phyloP scores from a whole-genome alignment of 2,888 invertebrate genomes.

The Clitarchus hookeri region DNA sequence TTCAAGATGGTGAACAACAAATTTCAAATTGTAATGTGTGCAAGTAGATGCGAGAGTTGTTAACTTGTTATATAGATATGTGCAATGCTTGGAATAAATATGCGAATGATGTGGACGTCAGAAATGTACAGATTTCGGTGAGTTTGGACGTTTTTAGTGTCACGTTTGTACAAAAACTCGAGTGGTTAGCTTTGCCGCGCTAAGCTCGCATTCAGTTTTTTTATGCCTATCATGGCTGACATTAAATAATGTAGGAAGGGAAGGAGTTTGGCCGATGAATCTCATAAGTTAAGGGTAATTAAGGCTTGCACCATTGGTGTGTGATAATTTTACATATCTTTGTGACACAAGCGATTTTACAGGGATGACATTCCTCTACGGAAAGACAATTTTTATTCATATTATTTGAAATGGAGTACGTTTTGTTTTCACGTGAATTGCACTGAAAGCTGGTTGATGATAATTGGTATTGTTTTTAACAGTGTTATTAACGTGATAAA shows the following conservation, averaged over 20 bases:
- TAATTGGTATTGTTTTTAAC: not conserved
- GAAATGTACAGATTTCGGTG: not conserved
- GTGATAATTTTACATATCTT: not conserved
- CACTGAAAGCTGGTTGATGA: not conserved
- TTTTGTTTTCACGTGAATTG: conserved; percentile 16
- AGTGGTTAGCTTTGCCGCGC: conserved; percentile 43
- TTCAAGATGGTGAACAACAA: not conserved
- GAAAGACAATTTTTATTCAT: conserved; percentile 22
- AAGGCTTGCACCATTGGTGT: not conserved
- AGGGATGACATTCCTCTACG: not conserved
- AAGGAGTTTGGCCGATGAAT: conserved; percentile 36
- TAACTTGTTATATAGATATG: not conserved
- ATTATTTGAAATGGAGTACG: conserved; percentile 19
- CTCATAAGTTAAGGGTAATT: conserved; percentile 39
- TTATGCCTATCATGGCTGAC: conserved; percentile 44
- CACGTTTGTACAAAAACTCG: conserved; percentile 22
- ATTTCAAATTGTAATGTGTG: not conserved
- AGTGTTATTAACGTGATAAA: too few species aligned
- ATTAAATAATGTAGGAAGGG: conserved; percentile 41
- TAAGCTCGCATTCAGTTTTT: conserved; percentile 39
- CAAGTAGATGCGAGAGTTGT: not conserved
- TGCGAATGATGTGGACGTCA: not conserved
- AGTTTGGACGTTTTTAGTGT: not conserved
- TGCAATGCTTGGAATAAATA: not conserved
- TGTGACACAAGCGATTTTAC: not conserved